Evolutionary conservation across 2,113 vertebrate species (phyloP).

Genomic region (Myiagra hebetior): DNA sequence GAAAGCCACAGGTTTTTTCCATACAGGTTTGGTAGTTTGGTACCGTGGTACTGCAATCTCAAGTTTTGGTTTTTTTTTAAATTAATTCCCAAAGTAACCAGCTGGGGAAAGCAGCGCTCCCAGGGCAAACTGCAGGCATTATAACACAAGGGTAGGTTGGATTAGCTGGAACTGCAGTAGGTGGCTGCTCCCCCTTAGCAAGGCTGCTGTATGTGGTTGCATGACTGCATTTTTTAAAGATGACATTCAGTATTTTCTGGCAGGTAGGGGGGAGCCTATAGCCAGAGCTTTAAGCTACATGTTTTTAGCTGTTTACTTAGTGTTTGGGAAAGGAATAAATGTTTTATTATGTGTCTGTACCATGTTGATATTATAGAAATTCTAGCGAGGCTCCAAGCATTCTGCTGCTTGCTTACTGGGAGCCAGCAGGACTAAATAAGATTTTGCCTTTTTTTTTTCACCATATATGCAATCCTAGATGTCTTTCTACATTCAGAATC

Average conservation of each 20-base stretch:
- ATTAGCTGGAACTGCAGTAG: not conserved
- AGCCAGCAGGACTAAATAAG: not conserved
- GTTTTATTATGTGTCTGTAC: not conserved
- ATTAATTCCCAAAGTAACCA: not conserved
- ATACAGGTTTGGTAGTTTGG: not conserved
- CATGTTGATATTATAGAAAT: not conserved
- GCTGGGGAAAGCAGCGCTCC: not conserved
- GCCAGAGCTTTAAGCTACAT: not conserved
- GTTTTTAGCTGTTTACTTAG: not conserved
- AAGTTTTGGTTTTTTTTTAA: not conserved
- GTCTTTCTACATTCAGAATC: not conserved
- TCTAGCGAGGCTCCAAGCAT: not conserved
- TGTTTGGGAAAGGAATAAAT: not conserved
- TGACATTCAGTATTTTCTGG: not conserved
- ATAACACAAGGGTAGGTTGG: not conserved
- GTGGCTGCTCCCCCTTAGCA: not conserved
- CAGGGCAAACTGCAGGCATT: not conserved
- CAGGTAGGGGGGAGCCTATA: not conserved
- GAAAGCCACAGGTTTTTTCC: not conserved
- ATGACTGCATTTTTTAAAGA: not conserved
- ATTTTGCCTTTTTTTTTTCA: not conserved
- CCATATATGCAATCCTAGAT: not conserved
- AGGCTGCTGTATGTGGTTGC: not conserved
- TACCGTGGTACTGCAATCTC: not conserved
- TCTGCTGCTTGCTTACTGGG: not conserved